Evolutionary conservation across 2,888 invertebrate genomes (phyloP).

Genomic region (Leptinotarsa peninsularis): DNA sequence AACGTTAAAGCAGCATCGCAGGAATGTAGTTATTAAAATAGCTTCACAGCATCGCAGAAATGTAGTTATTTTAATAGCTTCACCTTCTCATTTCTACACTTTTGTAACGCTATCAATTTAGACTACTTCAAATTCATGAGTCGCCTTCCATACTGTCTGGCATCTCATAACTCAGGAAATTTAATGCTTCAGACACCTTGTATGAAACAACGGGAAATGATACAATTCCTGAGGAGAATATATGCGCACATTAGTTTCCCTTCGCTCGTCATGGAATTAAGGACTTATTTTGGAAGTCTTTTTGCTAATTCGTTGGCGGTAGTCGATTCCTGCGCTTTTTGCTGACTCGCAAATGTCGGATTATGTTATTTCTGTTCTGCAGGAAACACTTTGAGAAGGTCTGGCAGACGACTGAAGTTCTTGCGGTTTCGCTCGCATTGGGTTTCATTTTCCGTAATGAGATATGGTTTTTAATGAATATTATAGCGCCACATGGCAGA

Average conservation of each 20-base stretch:
- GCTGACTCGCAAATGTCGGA: not conserved
- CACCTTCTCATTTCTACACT: not conserved
- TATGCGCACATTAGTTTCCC: not conserved
- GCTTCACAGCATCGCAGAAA: too few species aligned
- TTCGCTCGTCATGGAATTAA: not conserved
- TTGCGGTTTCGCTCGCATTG: not conserved
- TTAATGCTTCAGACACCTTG: slow-evolving; percentile 3
- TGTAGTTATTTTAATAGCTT: too few species aligned
- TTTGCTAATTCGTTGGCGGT: not conserved
- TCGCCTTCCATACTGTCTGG: not conserved
- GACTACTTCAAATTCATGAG: slow-evolving; percentile 9
- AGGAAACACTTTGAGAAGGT: slow-evolving; percentile 1
- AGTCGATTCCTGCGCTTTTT: slow-evolving; percentile 5
- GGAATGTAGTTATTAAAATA: too few species aligned
- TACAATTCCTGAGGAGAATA: not conserved
- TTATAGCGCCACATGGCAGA: too few species aligned
- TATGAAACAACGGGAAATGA: not conserved
- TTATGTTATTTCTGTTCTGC: slow-evolving; percentile 14
- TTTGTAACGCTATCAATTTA: not conserved
- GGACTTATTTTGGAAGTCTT: not conserved
- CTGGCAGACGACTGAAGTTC: not conserved
- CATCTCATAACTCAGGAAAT: not conserved
- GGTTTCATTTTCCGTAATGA: not conserved
- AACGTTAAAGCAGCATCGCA: too few species aligned
- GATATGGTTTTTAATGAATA: too few species aligned